Evolutionary conservation across 2,888 invertebrate genomes (phyloP).

Genomic region (Mythimna albipuncta): DNA sequence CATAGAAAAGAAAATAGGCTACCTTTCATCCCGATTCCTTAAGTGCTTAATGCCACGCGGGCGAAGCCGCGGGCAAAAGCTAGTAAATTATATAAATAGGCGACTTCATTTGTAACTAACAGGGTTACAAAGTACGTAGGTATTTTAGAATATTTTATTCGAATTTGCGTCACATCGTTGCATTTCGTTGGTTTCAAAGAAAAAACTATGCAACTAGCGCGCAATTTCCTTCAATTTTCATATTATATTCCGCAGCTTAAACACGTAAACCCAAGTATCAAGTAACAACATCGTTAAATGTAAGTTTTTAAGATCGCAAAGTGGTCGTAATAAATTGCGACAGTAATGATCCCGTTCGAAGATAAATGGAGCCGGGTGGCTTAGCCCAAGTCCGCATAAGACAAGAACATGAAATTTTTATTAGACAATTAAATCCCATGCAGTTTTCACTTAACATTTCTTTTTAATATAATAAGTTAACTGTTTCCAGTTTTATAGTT

Average conservation of each 20-base stretch:
- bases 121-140: too few species aligned
- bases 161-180: background rate
- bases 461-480: slow-evolving; percentile 14
- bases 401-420: slow-evolving; percentile 49
- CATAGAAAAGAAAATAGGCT: too few species aligned
- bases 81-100: too few species aligned
- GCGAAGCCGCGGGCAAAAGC: too few species aligned
- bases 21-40: too few species aligned
- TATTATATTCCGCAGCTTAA: slow-evolving; percentile 9
- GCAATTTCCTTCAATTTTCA: background rate
- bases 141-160: background rate
- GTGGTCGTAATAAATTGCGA: slow-evolving; percentile 54
- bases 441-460: slow-evolving; percentile 38
- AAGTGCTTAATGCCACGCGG: too few species aligned
- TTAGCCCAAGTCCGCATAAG: slow-evolving; percentile 14
- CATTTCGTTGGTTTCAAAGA: background rate
- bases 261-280: slow-evolving; percentile 17
- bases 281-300: slow-evolving; percentile 44
- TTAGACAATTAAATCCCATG: slow-evolving; percentile 37
- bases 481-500: slow-evolving; percentile 10
- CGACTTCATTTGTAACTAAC: too few species aligned
- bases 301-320: slow-evolving; percentile 51
- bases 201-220: background rate
- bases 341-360: slow-evolving; percentile 47
- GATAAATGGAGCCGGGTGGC: slow-evolving; percentile 48